These are phyloP conservation scores for Oreotrochilus melanogaster DNA, from an alignment of 2,113 vertebrate genomes.

Conservation along the genomic window DNA sequence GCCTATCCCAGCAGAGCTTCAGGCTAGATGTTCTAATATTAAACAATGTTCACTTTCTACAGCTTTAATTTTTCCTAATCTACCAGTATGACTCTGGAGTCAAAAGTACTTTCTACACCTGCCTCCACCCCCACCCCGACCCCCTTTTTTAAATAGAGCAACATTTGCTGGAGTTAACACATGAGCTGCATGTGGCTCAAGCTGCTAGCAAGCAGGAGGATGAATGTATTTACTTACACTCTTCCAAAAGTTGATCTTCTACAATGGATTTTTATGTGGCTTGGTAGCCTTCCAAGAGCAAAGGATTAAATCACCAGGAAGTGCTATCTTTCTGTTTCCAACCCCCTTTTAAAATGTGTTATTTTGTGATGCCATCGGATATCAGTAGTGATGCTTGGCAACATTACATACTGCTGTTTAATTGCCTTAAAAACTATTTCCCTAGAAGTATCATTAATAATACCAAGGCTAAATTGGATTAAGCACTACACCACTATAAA, in stretches of 20 bases:
- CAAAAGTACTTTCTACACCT: neutral
- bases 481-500: conserved; percentile 73
- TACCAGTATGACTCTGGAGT: neutral
- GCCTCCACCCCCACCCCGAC: rapidly evolving
- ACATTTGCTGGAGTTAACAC: neutral
- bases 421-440: conserved; percentile 77
- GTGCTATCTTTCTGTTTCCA: conserved; percentile 46
- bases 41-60: neutral
- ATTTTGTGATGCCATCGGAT: conserved; percentile 62
- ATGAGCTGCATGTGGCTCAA: neutral
- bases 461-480: conserved; percentile 72
- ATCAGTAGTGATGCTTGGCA: conserved; percentile 59
- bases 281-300: conserved; percentile 64
- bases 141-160: neutral
- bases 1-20: neutral
- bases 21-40: neutral
- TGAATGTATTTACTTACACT: conserved; percentile 37
- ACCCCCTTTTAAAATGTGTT: conserved; percentile 27
- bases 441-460: conserved; percentile 73
- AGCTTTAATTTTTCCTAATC: neutral
- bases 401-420: conserved; percentile 72
- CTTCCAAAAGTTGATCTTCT: conserved; percentile 25
- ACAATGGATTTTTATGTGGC: conserved; percentile 28
- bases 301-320: conserved; percentile 66
- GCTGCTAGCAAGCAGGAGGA: conserved; percentile 15